These are phyloP conservation scores for Atlantisia rogersi DNA, from an alignment of 2,113 vertebrate genomes.

Conservation along the genomic window DNA sequence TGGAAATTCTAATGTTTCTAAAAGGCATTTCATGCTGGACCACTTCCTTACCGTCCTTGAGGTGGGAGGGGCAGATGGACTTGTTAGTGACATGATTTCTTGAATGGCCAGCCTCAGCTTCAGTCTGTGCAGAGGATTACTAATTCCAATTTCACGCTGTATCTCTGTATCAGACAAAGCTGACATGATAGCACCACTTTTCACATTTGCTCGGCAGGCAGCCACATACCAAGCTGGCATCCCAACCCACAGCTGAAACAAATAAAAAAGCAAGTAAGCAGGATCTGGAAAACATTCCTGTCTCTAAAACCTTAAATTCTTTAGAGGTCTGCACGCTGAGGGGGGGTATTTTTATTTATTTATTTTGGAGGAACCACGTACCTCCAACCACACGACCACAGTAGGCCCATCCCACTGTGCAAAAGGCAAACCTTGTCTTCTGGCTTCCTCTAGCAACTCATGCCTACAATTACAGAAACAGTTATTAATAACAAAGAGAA, in stretches of 20 bases:
- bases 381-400: constrained; percentile 97
- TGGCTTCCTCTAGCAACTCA: constrained; percentile 94
- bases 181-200: constrained; percentile 98
- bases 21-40: neutral
- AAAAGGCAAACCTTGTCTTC: constrained; percentile 92
- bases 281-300: neutral
- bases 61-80: constrained; percentile 94
- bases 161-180: constrained; percentile 97
- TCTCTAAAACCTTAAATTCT: neutral
- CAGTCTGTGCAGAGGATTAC: constrained; percentile 93
- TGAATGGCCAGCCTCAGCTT: constrained; percentile 96
- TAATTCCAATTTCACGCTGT: constrained; percentile 96
- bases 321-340: neutral
- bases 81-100: constrained; percentile 97
- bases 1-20: neutral
- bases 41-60: constrained; percentile 89
- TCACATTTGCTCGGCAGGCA: constrained; percentile 95
- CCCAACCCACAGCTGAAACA: constrained; percentile 92
- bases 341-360: neutral
- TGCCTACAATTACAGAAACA: constrained; percentile 73
- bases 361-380: constrained; percentile 51
- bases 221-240: constrained; percentile 99
- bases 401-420: constrained; percentile 98
- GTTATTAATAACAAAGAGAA: neutral
- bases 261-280: neutral